Evolutionary conservation across 2,888 invertebrate species (phyloP), one percentile per base, ranked within the genome.

Genomic region (Meteorus cinctellus): DNA sequence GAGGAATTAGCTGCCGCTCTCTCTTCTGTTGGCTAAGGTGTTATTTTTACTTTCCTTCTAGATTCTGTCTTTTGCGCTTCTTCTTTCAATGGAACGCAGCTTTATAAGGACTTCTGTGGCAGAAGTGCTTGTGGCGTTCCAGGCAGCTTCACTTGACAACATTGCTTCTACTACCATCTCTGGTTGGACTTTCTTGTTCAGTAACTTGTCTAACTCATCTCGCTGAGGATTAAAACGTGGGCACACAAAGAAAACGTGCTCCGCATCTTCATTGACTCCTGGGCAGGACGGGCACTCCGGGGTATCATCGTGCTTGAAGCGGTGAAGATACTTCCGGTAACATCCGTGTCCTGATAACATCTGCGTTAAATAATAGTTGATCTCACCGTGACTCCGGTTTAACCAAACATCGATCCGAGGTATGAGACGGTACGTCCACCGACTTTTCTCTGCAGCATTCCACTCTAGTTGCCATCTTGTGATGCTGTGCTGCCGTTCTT

Each of bases 1-100:
- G 65, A 29, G 65, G 75, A 27, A 14, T n/a, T 60, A 71, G 75
- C 75, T 55, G 34, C 36, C 36, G 70, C 75, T 75, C n/a, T 75
- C 63, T 55, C 75, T 69, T 55, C 34, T 24, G 51, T 10, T 71
- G 27, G 16, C 65, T 72, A 45, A 48, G 48, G 10, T 31, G 65
- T 45, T 65, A 29, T 16, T 72, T n/a, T 10, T 65, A 27, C 65
- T 48, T 51, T 72, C 65, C 72, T 41, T 72, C 65, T 36, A 60
- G 19, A 16, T 60, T 12, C 10, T 10, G 6, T 41, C 67, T 8
- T 14, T 60, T 31, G 48, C 16, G 65, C 75, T 5, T 62, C 24
- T 62, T 27, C 62, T 27, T 16, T 62, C 62, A 2, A 62, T 62
- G 27, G 62, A 62, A 3, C 62, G 62, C 62, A 62, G 27, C 12